Evolutionary conservation across 2,888 invertebrate genomes (phyloP).

Genomic region (Agriotes lineatus): DNA sequence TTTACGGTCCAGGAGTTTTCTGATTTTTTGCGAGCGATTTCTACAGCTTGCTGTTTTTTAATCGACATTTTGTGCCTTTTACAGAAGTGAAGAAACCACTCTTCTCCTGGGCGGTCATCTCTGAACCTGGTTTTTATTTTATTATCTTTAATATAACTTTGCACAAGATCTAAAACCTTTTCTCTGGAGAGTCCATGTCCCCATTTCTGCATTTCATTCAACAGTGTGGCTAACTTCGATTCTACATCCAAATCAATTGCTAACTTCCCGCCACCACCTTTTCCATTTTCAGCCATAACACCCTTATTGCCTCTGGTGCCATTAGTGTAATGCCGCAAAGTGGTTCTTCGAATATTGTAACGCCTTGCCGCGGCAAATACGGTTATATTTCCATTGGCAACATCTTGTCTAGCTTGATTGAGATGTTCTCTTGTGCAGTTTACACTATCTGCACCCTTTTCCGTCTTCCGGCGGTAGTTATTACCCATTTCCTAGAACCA

Average conservation of each 20-base stretch:
- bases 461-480: not conserved
- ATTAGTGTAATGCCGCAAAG: not conserved
- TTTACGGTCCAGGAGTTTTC: conserved; percentile 51
- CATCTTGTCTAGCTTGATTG: not conserved
- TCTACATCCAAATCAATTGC: not conserved
- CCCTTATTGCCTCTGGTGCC: not conserved
- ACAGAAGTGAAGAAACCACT: conserved; percentile 50
- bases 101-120: conserved; percentile 50
- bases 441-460: not conserved
- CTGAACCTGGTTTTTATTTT: conserved; percentile 50
- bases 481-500: not conserved
- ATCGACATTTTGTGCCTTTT: conserved; percentile 53
- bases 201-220: conserved; percentile 21
- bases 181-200: conserved; percentile 49
- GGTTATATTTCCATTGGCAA: not conserved
- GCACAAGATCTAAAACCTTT: conserved; percentile 49
- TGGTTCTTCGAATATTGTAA: not conserved
- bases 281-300: not conserved
- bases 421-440: not conserved
- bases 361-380: not conserved
- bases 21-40: conserved; percentile 54
- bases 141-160: conserved; percentile 46
- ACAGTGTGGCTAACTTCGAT: not conserved
- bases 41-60: conserved; percentile 58
- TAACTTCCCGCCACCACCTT: not conserved